Evolutionary conservation across 1,140 invertebrate genomes (phyloP).

Genomic region (Dolichoris vasculosae): DNA sequence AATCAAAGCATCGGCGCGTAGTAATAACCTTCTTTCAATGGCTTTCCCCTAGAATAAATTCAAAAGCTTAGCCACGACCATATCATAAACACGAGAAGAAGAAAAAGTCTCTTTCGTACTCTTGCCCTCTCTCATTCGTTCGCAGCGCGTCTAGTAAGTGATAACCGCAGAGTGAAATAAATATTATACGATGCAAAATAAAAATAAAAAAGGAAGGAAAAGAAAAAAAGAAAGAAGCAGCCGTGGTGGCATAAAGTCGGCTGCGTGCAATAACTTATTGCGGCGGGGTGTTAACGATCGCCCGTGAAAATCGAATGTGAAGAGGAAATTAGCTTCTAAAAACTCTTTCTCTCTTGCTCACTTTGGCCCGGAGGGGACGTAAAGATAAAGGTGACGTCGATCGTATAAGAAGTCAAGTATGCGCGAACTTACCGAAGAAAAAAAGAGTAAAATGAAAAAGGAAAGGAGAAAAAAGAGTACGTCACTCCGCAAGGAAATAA

Average conservation of each 20-base stretch:
- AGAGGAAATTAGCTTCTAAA: constrained; percentile 67
- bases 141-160: constrained; percentile 57
- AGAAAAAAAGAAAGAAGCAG: constrained; percentile 47
- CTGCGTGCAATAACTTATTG: constrained; percentile 64
- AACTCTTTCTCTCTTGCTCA: not conserved
- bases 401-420: constrained; percentile 45
- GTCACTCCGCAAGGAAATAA: constrained; percentile 34
- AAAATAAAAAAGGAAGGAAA: constrained; percentile 53
- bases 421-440: constrained; percentile 20
- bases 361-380: constrained; percentile 47
- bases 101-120: constrained; percentile 25
- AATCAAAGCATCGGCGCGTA: constrained; percentile 40
- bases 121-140: constrained; percentile 42
- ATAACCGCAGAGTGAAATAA: constrained; percentile 67
- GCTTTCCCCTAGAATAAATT: constrained; percentile 46
- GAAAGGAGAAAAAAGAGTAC: not conserved
- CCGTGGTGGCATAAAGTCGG: constrained; percentile 48
- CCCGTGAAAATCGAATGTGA: constrained; percentile 69
- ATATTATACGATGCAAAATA: constrained; percentile 66
- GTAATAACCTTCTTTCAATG: constrained; percentile 39
- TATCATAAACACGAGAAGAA: constrained; percentile 41
- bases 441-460: not conserved
- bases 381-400: constrained; percentile 61
- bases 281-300: constrained; percentile 57
- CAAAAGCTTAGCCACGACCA: constrained; percentile 48